Percentiles rank a stretch among this genome's conserved stretches.
Evolutionary conservation across 2,113 vertebrate species (phyloP).

Genomic region (Saiga tatarica): DNA sequence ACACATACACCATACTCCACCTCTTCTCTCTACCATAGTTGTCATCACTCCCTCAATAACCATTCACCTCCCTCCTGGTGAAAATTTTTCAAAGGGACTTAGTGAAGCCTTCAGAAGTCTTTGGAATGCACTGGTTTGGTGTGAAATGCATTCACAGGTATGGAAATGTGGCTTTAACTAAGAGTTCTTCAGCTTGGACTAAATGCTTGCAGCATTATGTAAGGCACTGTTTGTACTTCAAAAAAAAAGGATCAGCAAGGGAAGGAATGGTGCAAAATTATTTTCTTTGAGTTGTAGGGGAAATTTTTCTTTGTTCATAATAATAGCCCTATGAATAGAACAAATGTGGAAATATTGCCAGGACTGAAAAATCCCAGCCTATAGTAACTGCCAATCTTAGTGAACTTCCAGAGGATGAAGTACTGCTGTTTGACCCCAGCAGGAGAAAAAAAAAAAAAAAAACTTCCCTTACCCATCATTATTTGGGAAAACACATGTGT

Average conservation of each 20-base stretch:
- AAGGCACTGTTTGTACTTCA: background rate
- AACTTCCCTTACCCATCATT: background rate
- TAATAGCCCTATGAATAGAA: slow-evolving; percentile 9
- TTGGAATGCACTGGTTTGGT: background rate
- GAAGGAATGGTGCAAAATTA: slow-evolving; percentile 13
- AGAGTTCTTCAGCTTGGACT: background rate
- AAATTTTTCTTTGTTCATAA: background rate
- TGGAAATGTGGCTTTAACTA: background rate
- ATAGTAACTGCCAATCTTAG: background rate
- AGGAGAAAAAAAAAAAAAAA: background rate
- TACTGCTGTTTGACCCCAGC: background rate
- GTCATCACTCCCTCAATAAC: background rate
- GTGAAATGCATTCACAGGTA: background rate
- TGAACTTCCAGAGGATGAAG: background rate
- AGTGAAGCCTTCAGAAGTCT: background rate
- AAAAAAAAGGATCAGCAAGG: background rate
- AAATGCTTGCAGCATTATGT: slow-evolving; percentile 40
- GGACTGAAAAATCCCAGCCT: slow-evolving; percentile 36
- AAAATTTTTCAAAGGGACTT: background rate
- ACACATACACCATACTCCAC: background rate
- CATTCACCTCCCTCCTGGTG: background rate
- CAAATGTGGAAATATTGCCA: background rate
- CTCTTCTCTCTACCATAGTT: background rate
- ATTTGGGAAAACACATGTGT: background rate
- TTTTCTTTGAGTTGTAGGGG: background rate